phyloP scores from a whole-genome alignment of 2,113 vertebrate genomes.

The Hypocryptadius cinnamomeus region DNA sequence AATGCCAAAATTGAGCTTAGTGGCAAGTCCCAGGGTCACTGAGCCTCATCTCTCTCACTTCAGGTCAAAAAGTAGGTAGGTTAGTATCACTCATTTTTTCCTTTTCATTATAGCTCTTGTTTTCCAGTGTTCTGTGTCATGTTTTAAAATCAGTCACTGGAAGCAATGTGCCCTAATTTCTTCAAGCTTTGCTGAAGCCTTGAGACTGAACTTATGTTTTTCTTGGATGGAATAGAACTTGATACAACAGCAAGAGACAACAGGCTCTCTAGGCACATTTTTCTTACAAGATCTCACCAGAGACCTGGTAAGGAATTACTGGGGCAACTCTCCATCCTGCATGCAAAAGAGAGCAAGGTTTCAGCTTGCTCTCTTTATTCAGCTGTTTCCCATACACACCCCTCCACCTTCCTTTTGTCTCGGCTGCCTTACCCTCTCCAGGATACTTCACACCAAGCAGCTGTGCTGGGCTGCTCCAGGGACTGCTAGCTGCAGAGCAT shows the following conservation, averaged over 20 bases:
- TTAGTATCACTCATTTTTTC: background rate
- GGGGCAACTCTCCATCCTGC: background rate
- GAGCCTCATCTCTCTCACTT: background rate
- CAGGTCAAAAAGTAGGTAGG: background rate
- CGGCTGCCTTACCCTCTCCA: background rate
- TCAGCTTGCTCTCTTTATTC: background rate
- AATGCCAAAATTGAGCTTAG: background rate
- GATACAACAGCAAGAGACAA: background rate
- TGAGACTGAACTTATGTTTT: background rate
- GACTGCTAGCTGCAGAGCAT: background rate
- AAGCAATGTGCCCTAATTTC: conserved; percentile 12
- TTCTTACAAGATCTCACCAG: background rate
- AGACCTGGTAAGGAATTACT: background rate
- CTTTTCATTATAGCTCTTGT: background rate
- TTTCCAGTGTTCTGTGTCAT: background rate
- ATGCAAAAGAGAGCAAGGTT: background rate
- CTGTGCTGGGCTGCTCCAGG: background rate
- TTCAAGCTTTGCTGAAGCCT: background rate
- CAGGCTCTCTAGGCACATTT: background rate
- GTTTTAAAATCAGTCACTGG: conserved; percentile 17
- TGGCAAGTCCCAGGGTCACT: background rate
- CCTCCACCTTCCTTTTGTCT: background rate
- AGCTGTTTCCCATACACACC: background rate
- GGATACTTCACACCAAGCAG: background rate
- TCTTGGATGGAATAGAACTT: background rate